These are phyloP conservation scores for Pseudopipra pipra DNA, from an alignment of 2,113 vertebrate genomes.

Conservation along the genomic window DNA sequence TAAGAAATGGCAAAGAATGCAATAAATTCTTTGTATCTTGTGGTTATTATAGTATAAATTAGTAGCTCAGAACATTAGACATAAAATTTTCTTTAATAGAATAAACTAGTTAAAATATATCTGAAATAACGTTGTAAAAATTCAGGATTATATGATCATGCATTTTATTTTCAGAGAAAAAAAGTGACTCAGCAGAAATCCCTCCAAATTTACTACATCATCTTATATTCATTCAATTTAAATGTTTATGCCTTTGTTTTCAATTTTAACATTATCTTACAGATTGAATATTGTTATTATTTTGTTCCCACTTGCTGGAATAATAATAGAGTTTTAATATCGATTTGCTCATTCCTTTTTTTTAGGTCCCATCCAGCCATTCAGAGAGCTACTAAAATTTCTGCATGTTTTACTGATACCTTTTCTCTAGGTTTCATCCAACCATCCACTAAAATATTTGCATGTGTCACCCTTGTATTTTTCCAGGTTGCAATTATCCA, in stretches of 20 bases:
- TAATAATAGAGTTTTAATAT: not conserved
- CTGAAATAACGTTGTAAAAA: not conserved
- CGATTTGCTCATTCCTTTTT: slow-evolving; percentile 58
- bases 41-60: not conserved
- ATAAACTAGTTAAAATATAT: not conserved
- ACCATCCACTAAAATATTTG: not conserved
- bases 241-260: not conserved
- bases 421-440: slow-evolving; percentile 21
- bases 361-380: slow-evolving; percentile 32
- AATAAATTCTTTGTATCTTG: not conserved
- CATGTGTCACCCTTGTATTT: not conserved
- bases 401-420: not conserved
- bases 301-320: not conserved
- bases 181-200: not conserved
- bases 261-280: not conserved
- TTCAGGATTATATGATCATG: not conserved
- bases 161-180: not conserved
- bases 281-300: not conserved
- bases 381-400: not conserved
- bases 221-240: not conserved
- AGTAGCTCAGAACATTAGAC: not conserved
- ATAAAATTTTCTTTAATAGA: not conserved
- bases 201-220: not conserved
- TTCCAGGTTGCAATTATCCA: not conserved
- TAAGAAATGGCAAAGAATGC: not conserved